A percentile compares a stretch with the other conserved stretches of the same genome.
Evolutionary conservation across 2,888 invertebrate species (phyloP).

Genomic region (Patella pellucida): DNA sequence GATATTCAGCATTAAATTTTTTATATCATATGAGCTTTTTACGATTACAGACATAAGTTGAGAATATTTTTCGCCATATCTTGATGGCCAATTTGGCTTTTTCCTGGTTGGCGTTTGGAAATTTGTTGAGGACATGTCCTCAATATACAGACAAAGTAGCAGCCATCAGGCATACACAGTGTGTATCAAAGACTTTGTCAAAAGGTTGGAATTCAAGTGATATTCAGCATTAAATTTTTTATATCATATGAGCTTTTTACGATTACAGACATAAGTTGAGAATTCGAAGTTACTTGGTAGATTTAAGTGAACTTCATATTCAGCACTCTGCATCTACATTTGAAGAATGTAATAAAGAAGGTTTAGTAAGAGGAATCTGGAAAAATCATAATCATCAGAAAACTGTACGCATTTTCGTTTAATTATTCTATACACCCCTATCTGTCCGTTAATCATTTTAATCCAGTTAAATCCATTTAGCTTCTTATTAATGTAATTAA

Average conservation of each 20-base stretch:
- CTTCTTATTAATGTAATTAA: not conserved
- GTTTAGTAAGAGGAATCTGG: constrained; percentile 60
- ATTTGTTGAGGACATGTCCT: too few relatives aligned
- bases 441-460: too few relatives aligned
- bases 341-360: constrained; percentile 57
- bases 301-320: constrained; percentile 60
- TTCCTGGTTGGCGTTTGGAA: too few relatives aligned
- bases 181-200: not conserved
- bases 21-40: not conserved
- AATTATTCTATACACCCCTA: too few relatives aligned
- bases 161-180: not conserved
- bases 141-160: too few relatives aligned
- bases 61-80: constrained; percentile 35
- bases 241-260: not conserved
- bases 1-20: too few relatives aligned
- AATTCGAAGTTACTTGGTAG: constrained; percentile 54
- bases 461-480: too few relatives aligned
- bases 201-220: too few relatives aligned
- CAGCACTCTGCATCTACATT: constrained; percentile 55
- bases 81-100: too few relatives aligned
- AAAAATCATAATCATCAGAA: constrained; percentile 62
- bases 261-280: constrained; percentile 44
- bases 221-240: too few relatives aligned
- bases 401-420: constrained; percentile 39
- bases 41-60: constrained; percentile 40